Percentiles rank a stretch among this genome's conserved stretches.
These are phyloP conservation scores for Phoebastria nigripes DNA, from an alignment of 2,797 vertebrate genomes.

Conservation along the genomic window DNA sequence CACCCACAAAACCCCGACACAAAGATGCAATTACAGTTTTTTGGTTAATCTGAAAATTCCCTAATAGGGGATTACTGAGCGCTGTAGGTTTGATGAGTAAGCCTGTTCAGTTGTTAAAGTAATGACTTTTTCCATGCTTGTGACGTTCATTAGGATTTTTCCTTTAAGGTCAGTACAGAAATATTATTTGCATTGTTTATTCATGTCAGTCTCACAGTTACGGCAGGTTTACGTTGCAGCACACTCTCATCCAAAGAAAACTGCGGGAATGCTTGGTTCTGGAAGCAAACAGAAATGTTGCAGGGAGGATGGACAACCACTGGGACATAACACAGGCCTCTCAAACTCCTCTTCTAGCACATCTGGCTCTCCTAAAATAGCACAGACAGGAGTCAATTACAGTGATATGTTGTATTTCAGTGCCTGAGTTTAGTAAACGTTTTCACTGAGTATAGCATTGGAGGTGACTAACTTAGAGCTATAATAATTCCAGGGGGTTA, in stretches of 20 bases:
- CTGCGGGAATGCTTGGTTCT: background rate
- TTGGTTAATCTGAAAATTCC: conserved; percentile 3
- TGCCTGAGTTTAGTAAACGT: background rate
- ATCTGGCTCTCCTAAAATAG: conserved; percentile 1
- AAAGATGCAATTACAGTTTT: background rate
- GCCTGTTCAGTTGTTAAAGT: background rate
- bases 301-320: background rate
- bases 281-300: background rate
- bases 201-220: background rate
- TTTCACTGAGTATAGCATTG: background rate
- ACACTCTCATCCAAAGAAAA: background rate
- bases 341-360: background rate
- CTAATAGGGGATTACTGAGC: background rate
- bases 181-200: conserved; percentile 35
- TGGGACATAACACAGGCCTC: background rate
- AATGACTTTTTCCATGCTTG: background rate
- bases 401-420: background rate
- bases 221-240: conserved; percentile 19
- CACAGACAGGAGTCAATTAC: conserved; percentile 1
- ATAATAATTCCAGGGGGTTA: background rate
- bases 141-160: background rate
- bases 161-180: background rate
- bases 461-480: background rate
- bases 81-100: background rate
- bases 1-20: background rate